Conservation (phyloP, 1,140 invertebrate genomes). For the Camponotus pennsylvanicus region DNA sequence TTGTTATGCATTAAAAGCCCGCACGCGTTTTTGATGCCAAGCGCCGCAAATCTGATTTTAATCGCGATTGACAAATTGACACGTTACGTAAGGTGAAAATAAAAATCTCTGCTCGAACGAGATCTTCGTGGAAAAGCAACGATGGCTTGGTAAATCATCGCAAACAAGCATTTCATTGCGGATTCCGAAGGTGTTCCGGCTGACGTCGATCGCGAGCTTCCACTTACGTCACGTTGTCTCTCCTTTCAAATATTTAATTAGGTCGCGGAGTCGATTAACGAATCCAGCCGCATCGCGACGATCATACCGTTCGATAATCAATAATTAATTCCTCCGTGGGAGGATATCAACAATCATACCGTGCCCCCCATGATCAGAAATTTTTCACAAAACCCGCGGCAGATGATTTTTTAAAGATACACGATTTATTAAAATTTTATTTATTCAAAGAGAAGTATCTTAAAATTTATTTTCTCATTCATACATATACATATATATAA, state of each 20-base stretch:
- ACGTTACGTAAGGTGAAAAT: constrained; percentile 36
- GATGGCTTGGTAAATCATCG: constrained; percentile 57
- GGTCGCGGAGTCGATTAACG: constrained; percentile 42
- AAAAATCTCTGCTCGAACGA: constrained; percentile 5
- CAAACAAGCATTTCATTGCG: constrained; percentile 41
- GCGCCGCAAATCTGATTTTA: not conserved
- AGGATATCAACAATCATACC: not conserved
- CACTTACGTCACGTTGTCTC: constrained; percentile 69
- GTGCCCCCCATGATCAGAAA: not conserved
- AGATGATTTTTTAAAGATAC: not conserved
- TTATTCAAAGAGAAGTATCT: not conserved
- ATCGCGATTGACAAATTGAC: constrained; percentile 39
- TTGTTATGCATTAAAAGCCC: constrained; percentile 38
- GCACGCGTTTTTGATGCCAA: not conserved
- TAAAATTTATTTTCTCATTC: not conserved
- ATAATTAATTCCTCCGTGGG: not conserved
- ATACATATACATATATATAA: not conserved
- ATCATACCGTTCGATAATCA: constrained; percentile 37
- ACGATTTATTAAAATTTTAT: not conserved
- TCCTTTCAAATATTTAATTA: constrained; percentile 71
- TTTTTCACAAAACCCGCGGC: not conserved
- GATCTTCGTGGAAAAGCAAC: constrained; percentile 26
- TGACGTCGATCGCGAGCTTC: constrained; percentile 56
- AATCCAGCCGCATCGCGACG: constrained; percentile 46
- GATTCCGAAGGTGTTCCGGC: constrained; percentile 65